Evolutionary conservation across 2,113 vertebrate species (phyloP).

Genomic region (Alligator mississippiensis): DNA sequence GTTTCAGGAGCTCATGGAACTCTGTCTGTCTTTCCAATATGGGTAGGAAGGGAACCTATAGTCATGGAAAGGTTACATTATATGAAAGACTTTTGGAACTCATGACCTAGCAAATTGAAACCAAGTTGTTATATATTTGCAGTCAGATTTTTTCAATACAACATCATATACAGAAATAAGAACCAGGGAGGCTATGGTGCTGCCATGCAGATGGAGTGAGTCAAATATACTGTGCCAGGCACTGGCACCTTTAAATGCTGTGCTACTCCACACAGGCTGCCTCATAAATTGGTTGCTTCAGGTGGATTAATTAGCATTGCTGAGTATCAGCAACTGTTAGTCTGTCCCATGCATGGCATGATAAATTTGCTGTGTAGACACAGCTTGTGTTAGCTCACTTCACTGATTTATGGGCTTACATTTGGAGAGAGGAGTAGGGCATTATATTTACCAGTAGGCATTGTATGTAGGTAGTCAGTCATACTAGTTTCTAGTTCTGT

Average conservation of each 20-base stretch:
- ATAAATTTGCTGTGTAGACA: too few relatives aligned
- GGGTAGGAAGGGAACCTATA: neutral
- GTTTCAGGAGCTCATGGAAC: fast-evolving
- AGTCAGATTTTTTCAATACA: neutral
- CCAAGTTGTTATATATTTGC: neutral
- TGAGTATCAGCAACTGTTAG: too few relatives aligned
- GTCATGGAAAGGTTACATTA: neutral
- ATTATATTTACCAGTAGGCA: neutral
- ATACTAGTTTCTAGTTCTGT: neutral
- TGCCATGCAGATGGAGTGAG: too few relatives aligned
- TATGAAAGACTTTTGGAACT: neutral
- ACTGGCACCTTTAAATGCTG: too few relatives aligned
- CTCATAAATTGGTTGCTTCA: too few relatives aligned
- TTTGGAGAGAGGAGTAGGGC: neutral
- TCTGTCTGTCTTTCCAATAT: neutral
- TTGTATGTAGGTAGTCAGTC: neutral
- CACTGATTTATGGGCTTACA: neutral
- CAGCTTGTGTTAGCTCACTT: neutral
- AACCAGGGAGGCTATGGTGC: too few relatives aligned
- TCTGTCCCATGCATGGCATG: too few relatives aligned
- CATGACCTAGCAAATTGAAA: neutral
- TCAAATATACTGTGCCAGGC: too few relatives aligned
- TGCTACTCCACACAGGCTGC: too few relatives aligned
- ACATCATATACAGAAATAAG: too few relatives aligned
- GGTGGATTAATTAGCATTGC: too few relatives aligned